Base-by-base conservation (phyloP, 2,113 vertebrate genomes). In the Eptesicus fuscus region DNA sequence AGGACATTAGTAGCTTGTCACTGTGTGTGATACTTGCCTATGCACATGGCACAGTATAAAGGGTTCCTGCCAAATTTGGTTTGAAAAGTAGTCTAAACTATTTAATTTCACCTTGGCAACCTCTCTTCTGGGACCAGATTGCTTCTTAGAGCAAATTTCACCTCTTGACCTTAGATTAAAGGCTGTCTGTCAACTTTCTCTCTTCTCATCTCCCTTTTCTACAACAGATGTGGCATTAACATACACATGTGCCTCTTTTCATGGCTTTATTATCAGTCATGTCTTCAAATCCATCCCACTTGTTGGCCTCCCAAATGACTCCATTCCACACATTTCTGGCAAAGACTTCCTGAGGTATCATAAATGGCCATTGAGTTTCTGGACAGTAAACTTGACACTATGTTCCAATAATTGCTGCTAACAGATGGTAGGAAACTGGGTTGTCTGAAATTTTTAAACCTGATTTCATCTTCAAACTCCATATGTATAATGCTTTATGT, bases 61-160 rank as follows among this genome's bases (percentile, higher is more conserved):
- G 47, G 32, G 7, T 5, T 79, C 12, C 35, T 70, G 20, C 49
- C 71, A 93, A 91, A 84, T 93, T 67, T 32, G 7, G 14, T 93
- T 93, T 93, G 76, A 94, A 94, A 95, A 32, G 28, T 44, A 67
- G 30, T 92, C 59, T 40, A 4, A 63, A 93, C n/a, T 76, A 59
- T 23, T 87, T 77, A 67, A 74, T 71, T 91, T 87, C 70, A 89
- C n/a, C 37, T 76, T 77, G 56, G 83, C 61, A 95, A 25, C 20
- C 37, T 47, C 3, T 18, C 4, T 85, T 95, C 37, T 80, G 56
- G 22, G 65, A 40, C 35, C 16, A 35, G 35, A n/a, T 37, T 85
- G 59, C 28, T 93, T 91, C 53, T 84, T 30, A 95, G 51, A 93
- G 30, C n/a, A 80, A 86, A 44, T 71, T 71, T 71, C 65, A 80